Percentiles rank a stretch among this genome's conserved stretches.
Evolutionary conservation across 2,113 vertebrate genomes (phyloP).

Genomic region (Archilochus colubris): DNA sequence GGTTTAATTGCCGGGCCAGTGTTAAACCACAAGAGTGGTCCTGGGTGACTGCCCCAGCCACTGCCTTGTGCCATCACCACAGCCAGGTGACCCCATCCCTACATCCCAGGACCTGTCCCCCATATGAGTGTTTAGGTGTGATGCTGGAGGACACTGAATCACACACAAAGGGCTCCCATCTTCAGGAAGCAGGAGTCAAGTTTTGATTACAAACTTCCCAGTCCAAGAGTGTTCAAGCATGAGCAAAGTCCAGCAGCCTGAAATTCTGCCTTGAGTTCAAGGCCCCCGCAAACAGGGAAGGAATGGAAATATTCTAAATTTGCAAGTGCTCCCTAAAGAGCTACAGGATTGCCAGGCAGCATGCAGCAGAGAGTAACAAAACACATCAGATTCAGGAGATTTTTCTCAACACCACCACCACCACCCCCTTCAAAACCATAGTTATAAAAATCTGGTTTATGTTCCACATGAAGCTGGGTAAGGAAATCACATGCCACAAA

Average conservation of each 20-base stretch:
- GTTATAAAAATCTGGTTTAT: not conserved
- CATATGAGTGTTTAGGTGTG: not conserved
- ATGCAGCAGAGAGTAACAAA: not conserved
- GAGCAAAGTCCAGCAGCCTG: not conserved
- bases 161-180: not conserved
- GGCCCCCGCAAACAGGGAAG: not conserved
- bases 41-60: not conserved
- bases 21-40: not conserved
- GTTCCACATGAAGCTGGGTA: not conserved
- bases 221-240: not conserved
- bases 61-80: not conserved
- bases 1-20: no score
- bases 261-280: not conserved
- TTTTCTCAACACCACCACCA: not conserved
- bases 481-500: not conserved
- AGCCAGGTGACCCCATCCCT: not conserved
- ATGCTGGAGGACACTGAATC: not conserved
- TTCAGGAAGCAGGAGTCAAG: not conserved
- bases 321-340: not conserved
- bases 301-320: not conserved
- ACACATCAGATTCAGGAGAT: not conserved
- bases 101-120: no score
- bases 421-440: not conserved
- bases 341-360: not conserved
- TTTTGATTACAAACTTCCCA: not conserved